Evolutionary conservation across 2,888 invertebrate genomes (phyloP).

Genomic region (Chamaedrilus cognettii): DNA sequence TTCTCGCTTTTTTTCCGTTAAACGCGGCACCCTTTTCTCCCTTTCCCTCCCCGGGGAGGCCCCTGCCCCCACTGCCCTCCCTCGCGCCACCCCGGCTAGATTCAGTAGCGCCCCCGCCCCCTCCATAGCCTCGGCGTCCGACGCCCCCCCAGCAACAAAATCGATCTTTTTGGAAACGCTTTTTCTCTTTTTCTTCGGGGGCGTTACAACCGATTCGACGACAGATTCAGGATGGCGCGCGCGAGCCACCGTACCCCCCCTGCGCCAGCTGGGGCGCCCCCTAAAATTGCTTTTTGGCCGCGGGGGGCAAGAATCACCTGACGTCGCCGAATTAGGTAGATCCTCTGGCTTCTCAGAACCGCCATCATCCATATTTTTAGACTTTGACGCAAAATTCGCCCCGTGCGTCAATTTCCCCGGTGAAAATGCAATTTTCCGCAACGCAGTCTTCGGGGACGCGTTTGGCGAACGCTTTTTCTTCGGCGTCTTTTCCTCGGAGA

Average conservation of each 20-base stretch:
- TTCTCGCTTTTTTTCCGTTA: background rate
- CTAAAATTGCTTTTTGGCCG: background rate
- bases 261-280: background rate
- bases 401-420: too few species aligned
- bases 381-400: too few species aligned
- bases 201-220: background rate
- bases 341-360: background rate
- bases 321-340: background rate
- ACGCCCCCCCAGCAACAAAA: background rate
- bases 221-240: too few species aligned
- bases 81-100: background rate
- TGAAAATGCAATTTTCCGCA: too few species aligned
- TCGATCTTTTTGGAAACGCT: too few species aligned
- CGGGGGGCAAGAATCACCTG: background rate
- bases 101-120: constrained; percentile 4
- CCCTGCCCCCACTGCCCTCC: background rate
- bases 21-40: background rate
- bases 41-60: background rate
- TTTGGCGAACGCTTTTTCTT: background rate
- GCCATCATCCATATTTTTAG: background rate
- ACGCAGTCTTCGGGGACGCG: background rate
- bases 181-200: constrained; percentile 2
- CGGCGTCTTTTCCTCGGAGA: background rate
- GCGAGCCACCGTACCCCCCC: background rate
- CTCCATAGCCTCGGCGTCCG: background rate